phyloP scores from a whole-genome alignment of 2,113 vertebrate genomes.

The Semnornis frantzii region DNA sequence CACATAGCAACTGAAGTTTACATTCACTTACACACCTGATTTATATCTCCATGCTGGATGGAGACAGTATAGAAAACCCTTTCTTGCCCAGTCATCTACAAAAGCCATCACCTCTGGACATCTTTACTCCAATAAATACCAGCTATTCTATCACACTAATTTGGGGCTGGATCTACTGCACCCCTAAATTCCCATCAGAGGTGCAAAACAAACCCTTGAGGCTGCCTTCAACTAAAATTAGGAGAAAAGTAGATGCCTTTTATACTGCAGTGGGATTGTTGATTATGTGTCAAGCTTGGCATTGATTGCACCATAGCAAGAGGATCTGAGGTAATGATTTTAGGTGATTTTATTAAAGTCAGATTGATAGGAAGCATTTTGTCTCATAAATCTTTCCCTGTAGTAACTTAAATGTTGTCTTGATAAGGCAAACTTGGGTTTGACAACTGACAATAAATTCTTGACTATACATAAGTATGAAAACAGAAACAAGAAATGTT shows the following conservation, averaged over 20 bases:
- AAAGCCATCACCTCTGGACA: neutral
- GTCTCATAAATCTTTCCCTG: neutral
- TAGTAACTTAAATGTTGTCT: neutral
- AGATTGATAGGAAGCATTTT: neutral
- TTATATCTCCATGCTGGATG: neutral
- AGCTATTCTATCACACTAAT: neutral
- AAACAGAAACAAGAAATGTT: neutral
- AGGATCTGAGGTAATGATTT: neutral
- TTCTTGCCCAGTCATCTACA: neutral
- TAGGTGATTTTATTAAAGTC: neutral
- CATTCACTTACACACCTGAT: neutral
- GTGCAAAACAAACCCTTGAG: neutral
- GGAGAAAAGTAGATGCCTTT: neutral
- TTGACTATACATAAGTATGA: neutral
- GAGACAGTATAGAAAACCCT: neutral
- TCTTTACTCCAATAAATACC: neutral
- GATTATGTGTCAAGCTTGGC: neutral
- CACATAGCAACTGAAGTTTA: constrained; percentile 1
- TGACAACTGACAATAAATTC: neutral
- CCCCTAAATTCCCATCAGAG: neutral
- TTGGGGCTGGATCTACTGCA: neutral
- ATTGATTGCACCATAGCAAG: neutral
- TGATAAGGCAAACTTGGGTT: neutral
- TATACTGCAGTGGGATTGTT: neutral
- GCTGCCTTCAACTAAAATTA: neutral